Conservation (phyloP, 2,797 vertebrate species). For the Falco naumanni region DNA sequence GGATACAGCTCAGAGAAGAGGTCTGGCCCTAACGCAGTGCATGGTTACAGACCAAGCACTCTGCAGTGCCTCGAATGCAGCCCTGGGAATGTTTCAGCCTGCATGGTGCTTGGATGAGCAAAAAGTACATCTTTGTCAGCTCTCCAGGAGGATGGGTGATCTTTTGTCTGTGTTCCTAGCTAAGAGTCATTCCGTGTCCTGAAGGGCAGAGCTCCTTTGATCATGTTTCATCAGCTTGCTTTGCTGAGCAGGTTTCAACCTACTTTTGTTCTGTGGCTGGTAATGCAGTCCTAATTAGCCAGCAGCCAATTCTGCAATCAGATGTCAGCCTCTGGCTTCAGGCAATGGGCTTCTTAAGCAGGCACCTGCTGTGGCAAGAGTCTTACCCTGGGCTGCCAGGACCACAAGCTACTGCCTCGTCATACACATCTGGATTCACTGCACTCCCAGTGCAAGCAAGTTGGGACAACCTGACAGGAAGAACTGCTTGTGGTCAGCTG, state of each 20-base stretch:
- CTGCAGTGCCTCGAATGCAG: background rate
- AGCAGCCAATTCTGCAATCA: background rate
- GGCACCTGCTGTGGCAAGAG: background rate
- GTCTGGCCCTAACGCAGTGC: background rate
- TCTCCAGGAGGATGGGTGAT: background rate
- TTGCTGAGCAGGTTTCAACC: background rate
- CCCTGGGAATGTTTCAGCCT: background rate
- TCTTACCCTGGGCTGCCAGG: background rate
- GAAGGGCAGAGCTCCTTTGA: conserved; percentile 1
- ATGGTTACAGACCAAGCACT: background rate
- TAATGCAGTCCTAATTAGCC: background rate
- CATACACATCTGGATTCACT: background rate
- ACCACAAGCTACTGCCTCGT: background rate
- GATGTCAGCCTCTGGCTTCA: background rate
- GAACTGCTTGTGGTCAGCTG: background rate
- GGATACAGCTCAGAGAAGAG: background rate
- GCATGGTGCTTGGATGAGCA: background rate
- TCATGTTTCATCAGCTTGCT: background rate
- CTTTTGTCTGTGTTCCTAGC: background rate
- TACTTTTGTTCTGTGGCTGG: background rate
- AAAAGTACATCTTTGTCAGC: background rate
- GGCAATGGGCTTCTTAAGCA: background rate
- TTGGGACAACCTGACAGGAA: background rate
- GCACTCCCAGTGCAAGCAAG: background rate
- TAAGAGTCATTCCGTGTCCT: background rate